Conservation (phyloP, 1,140 invertebrate genomes). For the Drosophila yakuba region DNA sequence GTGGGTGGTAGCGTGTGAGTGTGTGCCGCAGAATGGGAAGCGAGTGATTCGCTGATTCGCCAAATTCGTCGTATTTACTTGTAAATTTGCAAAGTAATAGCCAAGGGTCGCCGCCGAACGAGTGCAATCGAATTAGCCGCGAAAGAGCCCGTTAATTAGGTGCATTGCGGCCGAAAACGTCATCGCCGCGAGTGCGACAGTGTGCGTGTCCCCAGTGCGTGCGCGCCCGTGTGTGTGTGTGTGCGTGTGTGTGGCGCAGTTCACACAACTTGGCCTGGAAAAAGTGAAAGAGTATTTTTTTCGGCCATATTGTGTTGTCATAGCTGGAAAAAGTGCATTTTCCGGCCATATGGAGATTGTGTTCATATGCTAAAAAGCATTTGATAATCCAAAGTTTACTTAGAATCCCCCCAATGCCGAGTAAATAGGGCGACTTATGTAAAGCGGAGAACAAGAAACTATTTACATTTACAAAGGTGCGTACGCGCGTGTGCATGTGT, state of each 20-base stretch:
- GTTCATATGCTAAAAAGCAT: slow-evolving; percentile 14
- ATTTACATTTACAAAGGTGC: slow-evolving; percentile 59
- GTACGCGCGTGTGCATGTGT: slow-evolving; percentile 16
- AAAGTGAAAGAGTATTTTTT: slow-evolving; percentile 76
- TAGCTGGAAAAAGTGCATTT: slow-evolving; percentile 63
- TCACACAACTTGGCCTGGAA: slow-evolving; percentile 77
- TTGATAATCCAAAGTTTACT: neutral
- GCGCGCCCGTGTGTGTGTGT: slow-evolving; percentile 30
- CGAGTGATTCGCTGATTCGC: slow-evolving; percentile 69
- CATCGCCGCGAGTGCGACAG: slow-evolving; percentile 39
- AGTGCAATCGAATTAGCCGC: slow-evolving; percentile 36
- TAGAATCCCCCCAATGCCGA: neutral
- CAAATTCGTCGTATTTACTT: slow-evolving; percentile 67
- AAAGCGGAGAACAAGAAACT: slow-evolving; percentile 39
- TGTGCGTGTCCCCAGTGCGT: slow-evolving; percentile 41
- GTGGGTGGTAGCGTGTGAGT: slow-evolving; percentile 53
- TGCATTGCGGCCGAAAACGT: slow-evolving; percentile 41
- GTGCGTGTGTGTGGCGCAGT: slow-evolving; percentile 56
- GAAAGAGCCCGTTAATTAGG: slow-evolving; percentile 53
- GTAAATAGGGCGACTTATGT: slow-evolving; percentile 52
- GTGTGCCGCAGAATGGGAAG: slow-evolving; percentile 76
- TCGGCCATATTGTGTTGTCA: slow-evolving; percentile 77
- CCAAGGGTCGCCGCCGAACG: slow-evolving; percentile 15
- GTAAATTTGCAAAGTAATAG: slow-evolving; percentile 35
- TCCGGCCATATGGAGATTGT: slow-evolving; percentile 34